These are phyloP conservation scores for Halesus radiatus DNA, from an alignment of 1,140 invertebrate species.

Conservation along the genomic window DNA sequence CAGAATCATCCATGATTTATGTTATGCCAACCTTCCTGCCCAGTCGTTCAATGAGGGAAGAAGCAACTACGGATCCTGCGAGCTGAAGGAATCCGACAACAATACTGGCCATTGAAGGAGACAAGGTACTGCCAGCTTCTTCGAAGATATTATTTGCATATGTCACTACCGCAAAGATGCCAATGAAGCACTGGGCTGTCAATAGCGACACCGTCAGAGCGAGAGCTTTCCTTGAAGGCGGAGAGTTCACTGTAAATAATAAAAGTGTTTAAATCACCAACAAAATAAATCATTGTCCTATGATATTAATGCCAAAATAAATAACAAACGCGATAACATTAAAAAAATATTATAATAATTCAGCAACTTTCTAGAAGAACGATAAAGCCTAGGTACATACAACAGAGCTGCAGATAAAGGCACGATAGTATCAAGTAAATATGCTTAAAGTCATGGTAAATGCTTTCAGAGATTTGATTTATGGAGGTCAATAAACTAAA, in stretches of 20 bases:
- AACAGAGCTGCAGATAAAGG: not conserved
- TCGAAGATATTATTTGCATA: conserved; percentile 44
- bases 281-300: not conserved
- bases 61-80: conserved; percentile 54
- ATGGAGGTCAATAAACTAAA: not conserved
- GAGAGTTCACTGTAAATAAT: not conserved
- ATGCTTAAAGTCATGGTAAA: too few species aligned
- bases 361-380: not conserved
- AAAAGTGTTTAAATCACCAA: too few species aligned
- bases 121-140: conserved; percentile 42
- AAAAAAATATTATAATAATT: too few species aligned
- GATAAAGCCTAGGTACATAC: not conserved
- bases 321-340: too few species aligned
- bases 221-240: not conserved
- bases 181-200: conserved; percentile 33
- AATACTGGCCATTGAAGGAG: conserved; percentile 27
- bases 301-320: not conserved
- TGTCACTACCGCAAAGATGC: conserved; percentile 45
- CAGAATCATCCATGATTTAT: too few species aligned
- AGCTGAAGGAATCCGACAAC: conserved; percentile 45
- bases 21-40: conserved; percentile 59
- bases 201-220: not conserved
- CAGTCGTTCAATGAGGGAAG: conserved; percentile 60
- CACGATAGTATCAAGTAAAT: too few species aligned
- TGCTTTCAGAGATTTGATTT: too few species aligned